Base-by-base conservation (phyloP, 2,888 invertebrate genomes). In the Andrena marginata region DNA sequence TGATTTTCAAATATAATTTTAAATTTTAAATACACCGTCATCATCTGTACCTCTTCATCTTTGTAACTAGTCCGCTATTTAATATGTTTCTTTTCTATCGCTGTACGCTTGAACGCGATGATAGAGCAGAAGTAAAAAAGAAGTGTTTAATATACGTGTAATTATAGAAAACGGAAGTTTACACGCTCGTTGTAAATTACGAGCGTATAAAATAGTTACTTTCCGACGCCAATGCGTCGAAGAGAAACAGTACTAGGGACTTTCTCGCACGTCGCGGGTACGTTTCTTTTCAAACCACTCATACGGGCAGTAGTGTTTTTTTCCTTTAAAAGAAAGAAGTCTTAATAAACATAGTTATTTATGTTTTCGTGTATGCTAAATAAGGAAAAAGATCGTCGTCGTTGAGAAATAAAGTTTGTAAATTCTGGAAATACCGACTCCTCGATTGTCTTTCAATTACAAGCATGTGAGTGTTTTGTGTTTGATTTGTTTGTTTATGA, bases 1-100 rank as follows among this genome's bases (percentile, higher is more conserved):
- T 87, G 72, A 86, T 88, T 88, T 83, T 77, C 81, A 91, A 90
- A 91, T 91, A 91, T 91, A 91, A 90, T 90, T 91, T 90, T 87
- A 63, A 88, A 87, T 88, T 90, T 87, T 82, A 88, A 79, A 51
- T 67, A 35, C 48, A 64, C 8, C 51, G 20, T 13, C 8, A 54
- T 59, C 51, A 31, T 74, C 29, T 49, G 8, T 42, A 51, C 59
- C 63, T n/a, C 10, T 71, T 67, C 54, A 56, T 70, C 67, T 48
- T 56, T 48, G 48, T n/a, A n/a, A 23, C n/a, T 60, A 48, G 26
- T 60, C 13, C 13, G 23, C 16, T 20, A 48, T 56, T 60, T 42
- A 8, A 26, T 10, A 56, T 4, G 48, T 72, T 63, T 33, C 48
- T 35, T 26, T 56, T 42, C 29, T 62, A 7, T 49, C 6, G 33